Percentiles rank a stretch among this genome's conserved stretches.
phyloP scores from a whole-genome alignment of 2,797 vertebrate genomes.

The Gymnothorax reevesii region DNA sequence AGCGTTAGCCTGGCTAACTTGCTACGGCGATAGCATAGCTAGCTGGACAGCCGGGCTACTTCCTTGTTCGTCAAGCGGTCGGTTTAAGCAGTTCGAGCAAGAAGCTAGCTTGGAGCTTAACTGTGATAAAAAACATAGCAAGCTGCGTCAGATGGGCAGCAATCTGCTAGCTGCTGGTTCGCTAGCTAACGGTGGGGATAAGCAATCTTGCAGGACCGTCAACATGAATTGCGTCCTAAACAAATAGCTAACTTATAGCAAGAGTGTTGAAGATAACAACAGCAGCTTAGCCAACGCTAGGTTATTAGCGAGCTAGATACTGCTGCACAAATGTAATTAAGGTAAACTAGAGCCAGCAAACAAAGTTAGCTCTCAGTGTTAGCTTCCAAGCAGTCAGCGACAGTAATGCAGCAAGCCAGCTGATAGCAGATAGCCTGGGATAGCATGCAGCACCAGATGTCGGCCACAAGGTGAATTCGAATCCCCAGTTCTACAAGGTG shows the following conservation, averaged over 20 bases:
- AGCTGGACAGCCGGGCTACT: neutral
- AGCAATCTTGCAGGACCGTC: neutral
- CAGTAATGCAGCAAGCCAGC: neutral
- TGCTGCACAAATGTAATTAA: conserved; percentile 12
- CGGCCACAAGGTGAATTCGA: conserved; percentile 37
- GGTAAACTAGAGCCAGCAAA: neutral
- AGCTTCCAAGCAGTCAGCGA: neutral
- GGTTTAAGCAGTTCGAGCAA: neutral
- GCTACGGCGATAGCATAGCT: neutral
- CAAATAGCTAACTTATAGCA: neutral
- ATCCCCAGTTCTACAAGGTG: conserved; percentile 28
- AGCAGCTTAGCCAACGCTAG: neutral
- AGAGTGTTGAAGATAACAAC: neutral
- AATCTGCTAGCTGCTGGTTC: neutral
- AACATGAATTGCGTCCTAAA: neutral
- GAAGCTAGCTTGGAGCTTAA: neutral
- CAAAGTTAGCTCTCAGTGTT: neutral
- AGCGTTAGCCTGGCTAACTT: neutral
- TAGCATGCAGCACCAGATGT: neutral
- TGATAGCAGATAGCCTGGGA: neutral
- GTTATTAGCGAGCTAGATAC: neutral
- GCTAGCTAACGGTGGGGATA: neutral
- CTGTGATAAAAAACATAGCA: neutral
- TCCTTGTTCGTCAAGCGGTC: neutral
- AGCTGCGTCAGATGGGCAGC: neutral